Conservation (phyloP, 1,140 invertebrate genomes). For the Caerostris extrusa region DNA sequence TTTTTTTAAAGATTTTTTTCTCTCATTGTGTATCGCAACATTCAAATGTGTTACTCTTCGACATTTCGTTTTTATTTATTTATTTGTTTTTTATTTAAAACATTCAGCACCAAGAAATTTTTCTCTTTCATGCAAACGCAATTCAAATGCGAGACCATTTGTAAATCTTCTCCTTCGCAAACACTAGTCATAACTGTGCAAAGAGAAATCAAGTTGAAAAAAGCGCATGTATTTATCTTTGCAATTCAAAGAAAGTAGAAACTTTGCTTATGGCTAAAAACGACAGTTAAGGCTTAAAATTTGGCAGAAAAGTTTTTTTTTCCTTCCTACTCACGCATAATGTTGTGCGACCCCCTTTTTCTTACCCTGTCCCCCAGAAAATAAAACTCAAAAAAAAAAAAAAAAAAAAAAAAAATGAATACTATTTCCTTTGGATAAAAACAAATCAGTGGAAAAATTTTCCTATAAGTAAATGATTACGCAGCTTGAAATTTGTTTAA, state of each 20-base stretch:
- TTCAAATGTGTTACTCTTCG: background rate
- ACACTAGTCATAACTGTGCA: background rate
- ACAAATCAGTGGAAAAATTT: background rate
- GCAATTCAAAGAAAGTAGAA: slow-evolving; percentile 27
- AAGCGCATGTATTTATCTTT: slow-evolving; percentile 19
- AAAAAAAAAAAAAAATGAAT: background rate
- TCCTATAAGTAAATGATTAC: slow-evolving; percentile 23
- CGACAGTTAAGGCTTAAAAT: slow-evolving; percentile 22
- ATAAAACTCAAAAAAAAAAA: background rate
- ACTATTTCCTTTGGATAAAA: background rate
- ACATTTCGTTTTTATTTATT: background rate
- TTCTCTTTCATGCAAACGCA: slow-evolving; percentile 10
- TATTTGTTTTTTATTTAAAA: slow-evolving; percentile 19
- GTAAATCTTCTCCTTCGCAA: background rate
- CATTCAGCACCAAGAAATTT: background rate
- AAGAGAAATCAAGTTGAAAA: background rate
- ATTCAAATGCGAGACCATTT: slow-evolving; percentile 15
- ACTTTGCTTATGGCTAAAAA: slow-evolving; percentile 4
- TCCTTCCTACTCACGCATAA: background rate
- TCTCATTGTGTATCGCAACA: background rate
- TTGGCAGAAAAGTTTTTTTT: background rate
- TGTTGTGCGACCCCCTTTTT: background rate
- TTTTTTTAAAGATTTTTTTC: background rate
- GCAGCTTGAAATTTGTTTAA: slow-evolving; percentile 18
- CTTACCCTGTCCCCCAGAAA: background rate